Conservation (phyloP, 2,888 invertebrate species). For the Hydrotaea diabolus region DNA sequence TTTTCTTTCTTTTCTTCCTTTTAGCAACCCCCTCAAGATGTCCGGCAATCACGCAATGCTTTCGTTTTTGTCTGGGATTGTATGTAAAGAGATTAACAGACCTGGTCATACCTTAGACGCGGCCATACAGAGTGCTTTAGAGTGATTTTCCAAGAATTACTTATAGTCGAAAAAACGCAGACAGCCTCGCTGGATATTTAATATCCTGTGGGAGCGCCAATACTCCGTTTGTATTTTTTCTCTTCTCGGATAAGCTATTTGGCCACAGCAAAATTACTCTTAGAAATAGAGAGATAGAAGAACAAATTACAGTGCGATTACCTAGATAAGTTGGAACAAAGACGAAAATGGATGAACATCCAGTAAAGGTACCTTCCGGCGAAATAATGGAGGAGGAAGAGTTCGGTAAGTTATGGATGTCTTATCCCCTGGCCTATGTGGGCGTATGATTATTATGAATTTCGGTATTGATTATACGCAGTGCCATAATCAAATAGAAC, state of each 20-base stretch:
- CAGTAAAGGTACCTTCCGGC: conserved; percentile 69
- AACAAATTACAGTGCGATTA: not conserved
- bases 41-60: conserved; percentile 11
- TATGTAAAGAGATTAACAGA: not conserved
- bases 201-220: not conserved
- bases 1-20: not conserved
- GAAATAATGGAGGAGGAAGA: conserved; percentile 76
- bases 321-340: not conserved
- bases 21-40: conserved; percentile 12
- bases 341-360: conserved; percentile 71
- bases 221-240: not conserved
- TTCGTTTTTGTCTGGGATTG: not conserved
- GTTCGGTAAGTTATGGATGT: conserved; percentile 74
- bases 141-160: not conserved
- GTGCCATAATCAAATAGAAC: too few species aligned
- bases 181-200: not conserved
- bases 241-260: not conserved
- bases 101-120: not conserved
- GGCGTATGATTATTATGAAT: not conserved
- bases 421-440: not conserved
- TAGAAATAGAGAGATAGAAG: not conserved
- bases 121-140: not conserved
- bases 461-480: not conserved
- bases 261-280: not conserved
- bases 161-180: not conserved